phyloP scores from a whole-genome alignment of 2,113 vertebrate species.

The Plecturocebus donacophilus region DNA sequence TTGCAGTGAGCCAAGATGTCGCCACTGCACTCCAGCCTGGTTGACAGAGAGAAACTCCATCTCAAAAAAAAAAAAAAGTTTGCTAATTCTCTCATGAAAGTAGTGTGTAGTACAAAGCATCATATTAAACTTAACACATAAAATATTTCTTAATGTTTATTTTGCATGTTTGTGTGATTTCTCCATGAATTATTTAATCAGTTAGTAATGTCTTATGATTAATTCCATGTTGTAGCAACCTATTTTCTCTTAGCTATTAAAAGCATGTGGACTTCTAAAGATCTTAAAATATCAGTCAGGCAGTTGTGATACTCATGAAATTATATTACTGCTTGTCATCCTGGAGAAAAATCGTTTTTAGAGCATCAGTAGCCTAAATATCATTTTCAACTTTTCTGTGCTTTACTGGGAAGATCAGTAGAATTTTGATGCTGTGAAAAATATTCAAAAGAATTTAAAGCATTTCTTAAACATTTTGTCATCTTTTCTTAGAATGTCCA shows the following conservation, averaged over 20 bases:
- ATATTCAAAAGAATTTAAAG: not conserved
- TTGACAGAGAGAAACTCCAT: no score
- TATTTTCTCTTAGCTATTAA: not conserved
- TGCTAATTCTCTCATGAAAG: not conserved
- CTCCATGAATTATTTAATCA: not conserved
- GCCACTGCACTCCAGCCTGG: no score
- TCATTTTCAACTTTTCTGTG: not conserved
- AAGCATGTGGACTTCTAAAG: not conserved
- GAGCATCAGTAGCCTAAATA: no score
- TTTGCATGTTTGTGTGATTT: not conserved
- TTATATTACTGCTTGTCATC: not conserved
- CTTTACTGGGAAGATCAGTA: not conserved
- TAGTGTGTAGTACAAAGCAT: not conserved
- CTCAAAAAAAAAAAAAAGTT: no score
- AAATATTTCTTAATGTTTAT: not conserved
- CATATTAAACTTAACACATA: not conserved
- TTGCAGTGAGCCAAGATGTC: no score
- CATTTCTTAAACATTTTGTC: not conserved
- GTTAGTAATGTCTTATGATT: not conserved
- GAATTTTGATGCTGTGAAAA: not conserved
- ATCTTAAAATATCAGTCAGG: conserved; percentile 9
- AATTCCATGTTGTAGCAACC: not conserved
- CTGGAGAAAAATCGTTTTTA: not conserved
- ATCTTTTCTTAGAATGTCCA: no score
- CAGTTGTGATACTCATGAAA: not conserved